A percentile compares a stretch with the other conserved stretches of the same genome.
phyloP scores from a whole-genome alignment of 2,113 vertebrate species.

The Pan troglodytes region NHGRI_mPanTro3-v2.1_pri NC_072419.2:14247001-14247500 shows the following conservation, averaged over 20 bases:
- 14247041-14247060: neutral
- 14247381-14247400: conserved; percentile 60
- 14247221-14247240: neutral
- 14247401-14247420: conserved; percentile 51
- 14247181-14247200: neutral
- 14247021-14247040: too few relatives aligned
- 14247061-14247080: neutral
- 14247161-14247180: neutral
- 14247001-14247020: neutral
- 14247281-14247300: neutral
- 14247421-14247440: conserved; percentile 51
- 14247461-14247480: conserved; percentile 58
- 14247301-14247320: neutral
- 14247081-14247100: neutral
- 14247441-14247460: conserved; percentile 67
- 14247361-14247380: conserved; percentile 46
- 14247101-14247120: neutral
- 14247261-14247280: neutral
- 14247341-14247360: neutral
- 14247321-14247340: neutral
- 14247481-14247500: conserved; percentile 71
- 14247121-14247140: neutral
- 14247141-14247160: neutral
- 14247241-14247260: neutral
- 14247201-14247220: neutral